These are phyloP conservation scores for Lucinisca nassula DNA, from an alignment of 2,888 invertebrate genomes.

Conservation along the genomic window DNA sequence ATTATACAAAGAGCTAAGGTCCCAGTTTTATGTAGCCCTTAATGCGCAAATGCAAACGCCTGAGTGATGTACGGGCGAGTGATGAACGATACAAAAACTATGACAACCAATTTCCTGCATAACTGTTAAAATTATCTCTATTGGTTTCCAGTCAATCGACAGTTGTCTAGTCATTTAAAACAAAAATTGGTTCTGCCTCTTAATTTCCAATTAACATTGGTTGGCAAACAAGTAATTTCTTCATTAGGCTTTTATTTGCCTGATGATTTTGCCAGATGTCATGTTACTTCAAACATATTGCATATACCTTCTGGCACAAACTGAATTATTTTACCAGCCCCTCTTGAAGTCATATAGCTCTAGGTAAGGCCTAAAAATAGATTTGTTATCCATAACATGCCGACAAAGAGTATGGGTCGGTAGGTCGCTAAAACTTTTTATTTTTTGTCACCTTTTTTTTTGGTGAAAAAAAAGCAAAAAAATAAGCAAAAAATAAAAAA, in stretches of 20 bases:
- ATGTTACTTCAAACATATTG: constrained; percentile 30
- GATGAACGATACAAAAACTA: no score
- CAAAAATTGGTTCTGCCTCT: background rate
- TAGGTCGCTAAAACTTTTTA: background rate
- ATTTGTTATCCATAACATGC: background rate
- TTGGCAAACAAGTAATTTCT: background rate
- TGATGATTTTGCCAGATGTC: constrained; percentile 55
- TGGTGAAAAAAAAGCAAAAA: background rate
- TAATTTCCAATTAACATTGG: background rate
- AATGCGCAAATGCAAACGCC: no score
- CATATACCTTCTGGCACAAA: background rate
- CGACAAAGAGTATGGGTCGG: background rate
- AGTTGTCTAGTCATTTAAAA: background rate
- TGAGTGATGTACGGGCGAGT: no score
- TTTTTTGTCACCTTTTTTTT: background rate
- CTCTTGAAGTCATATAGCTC: background rate
- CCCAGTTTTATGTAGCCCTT: no score
- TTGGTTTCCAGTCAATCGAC: background rate
- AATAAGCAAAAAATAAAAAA: background rate
- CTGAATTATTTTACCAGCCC: background rate
- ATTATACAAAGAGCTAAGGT: no score
- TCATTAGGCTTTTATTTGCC: background rate
- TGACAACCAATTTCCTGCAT: no score
- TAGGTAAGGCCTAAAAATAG: background rate
- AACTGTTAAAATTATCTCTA: background rate